Percentiles rank a stretch among this genome's conserved stretches.
phyloP scores from a whole-genome alignment of 2,888 invertebrate species.

The Lacanobia oleracea region DNA sequence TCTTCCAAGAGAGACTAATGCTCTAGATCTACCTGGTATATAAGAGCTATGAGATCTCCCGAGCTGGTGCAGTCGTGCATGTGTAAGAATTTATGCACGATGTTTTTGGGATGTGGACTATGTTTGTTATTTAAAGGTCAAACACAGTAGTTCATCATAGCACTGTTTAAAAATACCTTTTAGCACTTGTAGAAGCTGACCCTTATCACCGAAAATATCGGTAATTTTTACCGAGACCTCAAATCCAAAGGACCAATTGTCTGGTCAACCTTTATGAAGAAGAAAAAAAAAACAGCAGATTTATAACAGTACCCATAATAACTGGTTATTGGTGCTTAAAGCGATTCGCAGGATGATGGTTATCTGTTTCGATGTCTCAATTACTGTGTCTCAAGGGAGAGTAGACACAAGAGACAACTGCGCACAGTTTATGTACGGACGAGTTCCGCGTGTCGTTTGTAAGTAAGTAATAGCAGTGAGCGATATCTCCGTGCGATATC shows the following conservation, averaged over 20 bases:
- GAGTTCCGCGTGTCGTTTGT: constrained; percentile 57
- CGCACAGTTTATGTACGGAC: constrained; percentile 47
- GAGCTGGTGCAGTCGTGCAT: neutral
- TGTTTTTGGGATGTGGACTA: neutral
- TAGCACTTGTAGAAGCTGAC: neutral
- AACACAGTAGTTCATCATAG: neutral
- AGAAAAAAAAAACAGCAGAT: constrained; percentile 16
- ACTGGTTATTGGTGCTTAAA: constrained; percentile 51
- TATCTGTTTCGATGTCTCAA: constrained; percentile 59
- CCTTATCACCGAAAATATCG: neutral
- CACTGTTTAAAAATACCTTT: neutral
- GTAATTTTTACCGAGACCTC: neutral
- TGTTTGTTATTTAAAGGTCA: too few species aligned
- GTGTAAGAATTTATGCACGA: neutral
- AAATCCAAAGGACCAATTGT: constrained; percentile 5
- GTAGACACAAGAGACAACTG: constrained; percentile 52
- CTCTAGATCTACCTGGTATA: neutral
- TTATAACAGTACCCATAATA: constrained; percentile 51
- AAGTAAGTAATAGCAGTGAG: constrained; percentile 56
- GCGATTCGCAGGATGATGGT: constrained; percentile 50
- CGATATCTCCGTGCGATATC: constrained; percentile 36
- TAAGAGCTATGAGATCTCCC: neutral
- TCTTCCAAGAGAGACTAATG: neutral
- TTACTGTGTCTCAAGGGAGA: constrained; percentile 42
- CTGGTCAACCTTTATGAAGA: neutral